Base-by-base conservation (phyloP, 2,113 vertebrate species). In the Thymallus thymallus region DNA sequence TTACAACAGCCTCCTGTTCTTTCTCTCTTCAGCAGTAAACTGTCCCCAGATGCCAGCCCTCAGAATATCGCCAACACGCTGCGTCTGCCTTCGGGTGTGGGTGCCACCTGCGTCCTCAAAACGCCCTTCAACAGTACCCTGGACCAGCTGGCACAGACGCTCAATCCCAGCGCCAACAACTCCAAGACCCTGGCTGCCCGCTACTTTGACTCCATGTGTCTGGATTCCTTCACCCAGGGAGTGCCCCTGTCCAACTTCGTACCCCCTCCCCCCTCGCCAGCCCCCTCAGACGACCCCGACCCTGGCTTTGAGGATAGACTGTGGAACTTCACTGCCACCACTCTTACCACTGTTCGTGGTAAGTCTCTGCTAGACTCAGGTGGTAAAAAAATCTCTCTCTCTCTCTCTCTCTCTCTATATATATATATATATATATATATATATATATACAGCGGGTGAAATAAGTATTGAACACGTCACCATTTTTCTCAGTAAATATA, bases 201-300 rank as follows among this genome's bases (percentile, higher is more conserved):
- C 66, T 98, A 96, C 92, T 99, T 99, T 0, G 96, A 97, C 30
- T 93, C 96, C 68, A 97, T 98, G 96, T 98, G 97, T 83, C 93
- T 98, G 0, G 96, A 99, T 89, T 98, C 97, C 78, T 97, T 98
- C 89, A 97, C 97, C 0, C 96, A 99, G 86, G 97, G 97, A 2
- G 90, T 98, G 61, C 97, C 97, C 0, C 93, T 99, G 23, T 99
- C 97, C 76, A 99, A 99, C 90, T 99, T 99, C 0, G 97, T 99
- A 35, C 97, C 97, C 0, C 95, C 92, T 0, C 97, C 97, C 0
- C 97, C 97, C 0, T 98, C 97, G 0, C 97, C 96, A 0, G 97
- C 96, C 0, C 96, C 96, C 0, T 96, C 97, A 0, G 97, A 98
- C 79, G 94, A 95, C 68, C 96, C 96, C 0, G 13, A 94, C 77